Conservation (phyloP, 2,113 vertebrate species). For the Typhlomys cinereus region DNA sequence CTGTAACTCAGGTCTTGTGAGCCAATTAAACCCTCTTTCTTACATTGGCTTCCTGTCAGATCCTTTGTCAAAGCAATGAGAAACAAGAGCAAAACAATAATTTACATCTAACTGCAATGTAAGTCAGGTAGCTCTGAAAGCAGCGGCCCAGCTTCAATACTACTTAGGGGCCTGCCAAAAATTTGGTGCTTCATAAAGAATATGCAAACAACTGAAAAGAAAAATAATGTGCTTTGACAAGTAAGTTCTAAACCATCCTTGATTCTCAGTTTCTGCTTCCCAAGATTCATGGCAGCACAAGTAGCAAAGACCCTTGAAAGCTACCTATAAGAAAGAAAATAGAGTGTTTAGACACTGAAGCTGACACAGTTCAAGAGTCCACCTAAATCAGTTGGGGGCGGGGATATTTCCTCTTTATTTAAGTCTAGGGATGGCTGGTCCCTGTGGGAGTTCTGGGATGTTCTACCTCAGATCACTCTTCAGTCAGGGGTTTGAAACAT, state of each 20-base stretch:
- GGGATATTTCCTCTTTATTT: not conserved
- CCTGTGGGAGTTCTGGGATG: not conserved
- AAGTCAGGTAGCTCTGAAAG: not conserved
- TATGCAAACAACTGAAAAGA: not conserved
- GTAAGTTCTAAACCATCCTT: not conserved
- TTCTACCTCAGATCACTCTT: not conserved
- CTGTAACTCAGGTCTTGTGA: no score
- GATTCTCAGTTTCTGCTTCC: not conserved
- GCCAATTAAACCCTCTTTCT: no score
- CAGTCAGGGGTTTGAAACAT: not conserved
- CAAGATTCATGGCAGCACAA: not conserved
- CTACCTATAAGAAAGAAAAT: not conserved
- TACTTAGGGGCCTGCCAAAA: not conserved
- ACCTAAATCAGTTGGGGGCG: not conserved
- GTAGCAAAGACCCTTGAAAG: not conserved
- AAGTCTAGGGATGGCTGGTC: not conserved
- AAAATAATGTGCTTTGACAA: not conserved
- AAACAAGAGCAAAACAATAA: no score
- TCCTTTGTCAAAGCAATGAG: no score
- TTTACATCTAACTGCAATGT: not conserved
- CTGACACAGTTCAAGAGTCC: no score
- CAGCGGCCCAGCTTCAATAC: not conserved
- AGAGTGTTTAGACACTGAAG: not conserved
- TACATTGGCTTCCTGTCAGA: no score
- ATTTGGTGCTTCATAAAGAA: not conserved